Evolutionary conservation across 2,113 vertebrate genomes (phyloP).

Genomic region (Strix uralensis): DNA sequence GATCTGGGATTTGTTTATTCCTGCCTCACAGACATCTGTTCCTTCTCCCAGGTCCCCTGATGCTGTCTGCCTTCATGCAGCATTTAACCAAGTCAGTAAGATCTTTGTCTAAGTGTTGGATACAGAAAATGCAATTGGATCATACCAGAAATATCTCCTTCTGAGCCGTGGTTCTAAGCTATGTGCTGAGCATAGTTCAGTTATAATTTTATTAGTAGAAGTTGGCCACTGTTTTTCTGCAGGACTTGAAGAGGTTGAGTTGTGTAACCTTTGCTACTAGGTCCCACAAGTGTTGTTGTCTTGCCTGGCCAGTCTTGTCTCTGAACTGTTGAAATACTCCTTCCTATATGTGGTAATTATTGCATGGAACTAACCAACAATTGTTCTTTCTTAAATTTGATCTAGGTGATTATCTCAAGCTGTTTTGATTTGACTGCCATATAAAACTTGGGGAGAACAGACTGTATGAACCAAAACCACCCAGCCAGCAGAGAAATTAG

Average conservation of each 20-base stretch:
- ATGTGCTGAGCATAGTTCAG: neutral
- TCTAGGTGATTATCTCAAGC: neutral
- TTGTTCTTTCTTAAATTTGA: neutral
- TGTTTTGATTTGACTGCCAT: neutral
- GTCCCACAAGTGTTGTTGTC: neutral
- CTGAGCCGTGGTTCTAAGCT: neutral
- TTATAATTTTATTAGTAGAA: neutral
- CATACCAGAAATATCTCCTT: neutral
- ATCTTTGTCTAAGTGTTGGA: neutral
- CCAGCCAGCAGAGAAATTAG: neutral
- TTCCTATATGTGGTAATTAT: neutral
- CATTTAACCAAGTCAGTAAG: neutral
- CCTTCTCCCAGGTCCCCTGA: neutral
- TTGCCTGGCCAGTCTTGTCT: neutral
- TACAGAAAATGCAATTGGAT: neutral
- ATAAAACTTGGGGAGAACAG: neutral
- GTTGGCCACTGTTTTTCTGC: neutral
- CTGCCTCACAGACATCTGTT: neutral
- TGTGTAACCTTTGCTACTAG: neutral
- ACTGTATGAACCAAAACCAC: neutral
- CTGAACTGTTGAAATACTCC: neutral
- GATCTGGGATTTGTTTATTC: constrained; percentile 19
- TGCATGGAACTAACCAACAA: neutral
- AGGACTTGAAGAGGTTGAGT: neutral
- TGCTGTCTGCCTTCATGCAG: neutral